Base-by-base conservation (phyloP, 2,888 invertebrate species). In the Lepidonotus clava region DNA sequence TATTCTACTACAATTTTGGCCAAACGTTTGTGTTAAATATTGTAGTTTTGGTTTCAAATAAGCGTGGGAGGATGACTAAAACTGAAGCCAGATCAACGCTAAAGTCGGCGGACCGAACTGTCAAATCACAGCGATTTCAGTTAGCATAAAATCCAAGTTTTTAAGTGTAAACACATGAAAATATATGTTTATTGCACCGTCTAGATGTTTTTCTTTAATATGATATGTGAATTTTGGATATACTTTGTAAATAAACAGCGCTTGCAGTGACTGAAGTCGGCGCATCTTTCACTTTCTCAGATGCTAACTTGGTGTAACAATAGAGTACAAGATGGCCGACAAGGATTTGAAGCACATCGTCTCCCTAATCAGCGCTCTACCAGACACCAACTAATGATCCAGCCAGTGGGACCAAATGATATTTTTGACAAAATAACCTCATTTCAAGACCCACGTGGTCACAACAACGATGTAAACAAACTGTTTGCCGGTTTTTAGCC, bases 401-500 rank as follows among this genome's bases (percentile, higher is more conserved):
- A 41, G 46, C 28, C 46, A 11, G 28, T 46, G n/a, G 32, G 40
- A 28, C 8, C 38, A 28, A 11, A 67, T 71, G 51, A 85, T 28
- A 67, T 67, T 24, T 38, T 67, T 41, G 6, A 21, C 18, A 46
- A 80, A 80, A 80, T 46, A 46, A 51, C 21, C 40, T 36, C 41
- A 85, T 80, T 71, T 85, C 76, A 46, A 84, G 40, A 83, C 71
- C 80, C 90, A 89, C 88, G 89, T 90, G 89, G 89, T 89, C 89
- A 77, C 88, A 88, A 88, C 88, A 87, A 89, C 67, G 89, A 90
- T 90, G 89, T 90, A 89, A 90, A 90, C 90, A 90, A 88, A 46
- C 40, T 66, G n/a, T 61, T 80, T 6, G 46, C 46, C 80, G 80
- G 80, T 80, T 80, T 80, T 80, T 28, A 46, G 46, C 80, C 28